phyloP scores from a whole-genome alignment of 2,888 invertebrate genomes.

The Scrobipalpa costella region DNA sequence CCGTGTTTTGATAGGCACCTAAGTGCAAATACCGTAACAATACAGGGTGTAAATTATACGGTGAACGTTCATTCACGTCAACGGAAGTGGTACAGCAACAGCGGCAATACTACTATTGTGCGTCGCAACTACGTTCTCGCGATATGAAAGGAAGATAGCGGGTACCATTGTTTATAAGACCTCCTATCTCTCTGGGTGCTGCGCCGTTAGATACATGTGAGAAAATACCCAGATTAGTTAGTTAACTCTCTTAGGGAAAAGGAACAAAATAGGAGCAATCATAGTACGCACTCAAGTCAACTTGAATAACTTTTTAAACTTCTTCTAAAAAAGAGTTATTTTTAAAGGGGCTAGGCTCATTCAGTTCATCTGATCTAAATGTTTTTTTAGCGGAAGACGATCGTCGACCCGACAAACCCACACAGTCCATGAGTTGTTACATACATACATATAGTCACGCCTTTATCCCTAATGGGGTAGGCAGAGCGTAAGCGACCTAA shows the following conservation, averaged over 20 bases:
- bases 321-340: too few species aligned
- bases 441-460: too few species aligned
- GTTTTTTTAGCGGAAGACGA: too few species aligned
- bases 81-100: constrained; percentile 47
- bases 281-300: too few species aligned
- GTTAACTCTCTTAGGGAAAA: background rate
- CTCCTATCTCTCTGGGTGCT: constrained; percentile 47
- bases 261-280: too few species aligned
- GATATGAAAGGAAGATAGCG: constrained; percentile 65
- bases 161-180: constrained; percentile 48
- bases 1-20: background rate
- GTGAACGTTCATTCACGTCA: constrained; percentile 27
- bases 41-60: constrained; percentile 28
- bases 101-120: constrained; percentile 41
- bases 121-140: constrained; percentile 44
- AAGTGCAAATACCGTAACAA: constrained; percentile 15
- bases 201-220: constrained; percentile 23
- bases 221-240: constrained; percentile 15
- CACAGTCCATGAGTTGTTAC: too few species aligned
- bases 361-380: too few species aligned
- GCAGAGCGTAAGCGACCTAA: too few species aligned
- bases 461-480: too few species aligned
- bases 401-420: too few species aligned
- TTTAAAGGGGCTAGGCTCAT: too few species aligned
- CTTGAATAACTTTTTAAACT: too few species aligned